Conservation (phyloP, 2,888 invertebrate genomes). For the Drosophila infuscata region DNA sequence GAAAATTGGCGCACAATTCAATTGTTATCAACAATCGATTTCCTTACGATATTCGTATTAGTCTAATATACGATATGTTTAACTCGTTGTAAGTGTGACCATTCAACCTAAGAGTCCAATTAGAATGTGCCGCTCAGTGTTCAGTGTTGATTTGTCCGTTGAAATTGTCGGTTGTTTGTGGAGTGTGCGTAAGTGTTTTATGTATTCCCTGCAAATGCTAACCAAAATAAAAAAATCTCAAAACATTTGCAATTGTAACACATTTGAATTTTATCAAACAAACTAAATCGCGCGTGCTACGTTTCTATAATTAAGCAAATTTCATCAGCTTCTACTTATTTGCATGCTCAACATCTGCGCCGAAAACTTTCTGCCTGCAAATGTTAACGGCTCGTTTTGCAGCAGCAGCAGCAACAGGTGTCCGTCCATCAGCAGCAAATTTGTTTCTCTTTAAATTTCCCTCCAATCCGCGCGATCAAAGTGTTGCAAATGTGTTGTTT, state of each 20-base stretch:
- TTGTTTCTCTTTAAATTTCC: constrained; percentile 15
- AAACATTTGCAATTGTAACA: constrained; percentile 34
- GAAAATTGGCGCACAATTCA: neutral
- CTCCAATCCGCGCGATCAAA: constrained; percentile 29
- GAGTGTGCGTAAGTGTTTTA: constrained; percentile 27
- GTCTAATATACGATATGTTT: neutral
- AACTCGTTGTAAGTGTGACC: constrained; percentile 47
- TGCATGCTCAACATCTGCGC: constrained; percentile 58
- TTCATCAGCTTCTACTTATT: constrained; percentile 40
- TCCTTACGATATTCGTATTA: neutral
- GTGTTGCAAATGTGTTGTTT: constrained; percentile 31
- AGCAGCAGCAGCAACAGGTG: constrained; percentile 64
- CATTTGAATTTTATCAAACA: constrained; percentile 40
- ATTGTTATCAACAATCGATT: constrained; percentile 13
- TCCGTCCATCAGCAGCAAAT: constrained; percentile 23
- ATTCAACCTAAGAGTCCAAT: constrained; percentile 28
- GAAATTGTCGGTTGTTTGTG: constrained; percentile 53
- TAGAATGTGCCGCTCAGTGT: constrained; percentile 52
- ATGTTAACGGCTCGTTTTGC: constrained; percentile 39
- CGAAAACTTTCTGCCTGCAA: constrained; percentile 27
- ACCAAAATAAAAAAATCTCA: constrained; percentile 1
- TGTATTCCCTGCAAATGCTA: constrained; percentile 9
- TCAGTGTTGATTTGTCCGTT: constrained; percentile 61
- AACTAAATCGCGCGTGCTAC: constrained; percentile 58
- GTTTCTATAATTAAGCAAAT: constrained; percentile 49